Evolutionary conservation across 2,888 invertebrate species (phyloP).

Genomic region (Tetramorium bicarinatum): DNA sequence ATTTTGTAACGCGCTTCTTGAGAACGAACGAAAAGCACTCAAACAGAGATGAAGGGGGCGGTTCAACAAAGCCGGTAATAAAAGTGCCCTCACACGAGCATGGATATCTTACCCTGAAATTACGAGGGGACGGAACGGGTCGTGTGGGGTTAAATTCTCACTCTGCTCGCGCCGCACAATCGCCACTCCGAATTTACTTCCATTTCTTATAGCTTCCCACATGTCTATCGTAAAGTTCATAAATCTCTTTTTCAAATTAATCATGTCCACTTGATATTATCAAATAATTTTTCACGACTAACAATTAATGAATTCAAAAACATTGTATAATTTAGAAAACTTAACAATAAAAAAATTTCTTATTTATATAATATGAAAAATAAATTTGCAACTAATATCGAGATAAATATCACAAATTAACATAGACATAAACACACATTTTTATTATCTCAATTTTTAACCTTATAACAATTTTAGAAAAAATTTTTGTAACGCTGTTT

Average conservation of each 20-base stretch:
- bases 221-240: conserved; percentile 4
- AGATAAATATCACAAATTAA: not conserved
- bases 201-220: conserved; percentile 11
- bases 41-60: conserved; percentile 11
- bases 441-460: conserved; percentile 9
- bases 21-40: conserved; percentile 27
- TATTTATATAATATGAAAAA: not conserved
- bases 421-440: not conserved
- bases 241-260: not conserved
- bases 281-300: not conserved
- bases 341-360: not conserved
- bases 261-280: not conserved
- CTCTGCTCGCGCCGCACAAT: conserved; percentile 42
- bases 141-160: conserved; percentile 55
- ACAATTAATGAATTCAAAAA: not conserved
- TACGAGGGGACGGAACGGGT: conserved; percentile 44
- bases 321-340: not conserved
- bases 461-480: not conserved
- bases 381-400: not conserved
- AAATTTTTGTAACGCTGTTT: not conserved
- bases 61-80: conserved; percentile 48
- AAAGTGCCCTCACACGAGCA: conserved; percentile 49
- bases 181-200: conserved; percentile 37
- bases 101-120: conserved; percentile 54
- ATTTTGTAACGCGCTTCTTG: conserved; percentile 38